These are phyloP conservation scores for Zygaena filipendulae DNA, from an alignment of 2,888 invertebrate species.

Conservation along the genomic window DNA sequence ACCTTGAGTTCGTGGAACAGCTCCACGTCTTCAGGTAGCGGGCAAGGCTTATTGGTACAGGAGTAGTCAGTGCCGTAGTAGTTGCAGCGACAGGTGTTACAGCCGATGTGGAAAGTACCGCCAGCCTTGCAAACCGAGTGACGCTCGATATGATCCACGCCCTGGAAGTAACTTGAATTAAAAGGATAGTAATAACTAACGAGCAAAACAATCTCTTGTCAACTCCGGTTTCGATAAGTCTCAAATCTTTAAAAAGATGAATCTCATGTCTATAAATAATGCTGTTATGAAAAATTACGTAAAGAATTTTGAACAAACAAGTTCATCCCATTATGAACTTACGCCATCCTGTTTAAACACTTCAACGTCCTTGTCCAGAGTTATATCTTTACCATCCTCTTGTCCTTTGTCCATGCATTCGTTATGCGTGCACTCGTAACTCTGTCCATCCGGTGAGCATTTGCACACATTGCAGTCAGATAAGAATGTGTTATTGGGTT, in stretches of 20 bases:
- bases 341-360: conserved; percentile 53
- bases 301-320: too few relatives aligned
- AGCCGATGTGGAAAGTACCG: conserved; percentile 44
- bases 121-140: conserved; percentile 49
- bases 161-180: conserved; percentile 30
- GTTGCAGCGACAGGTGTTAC: conserved; percentile 56
- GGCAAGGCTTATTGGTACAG: conserved; percentile 59
- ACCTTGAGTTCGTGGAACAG: conserved; percentile 47
- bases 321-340: too few relatives aligned
- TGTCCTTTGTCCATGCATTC: conserved; percentile 42
- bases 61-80: conserved; percentile 41
- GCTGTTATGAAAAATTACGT: too few relatives aligned
- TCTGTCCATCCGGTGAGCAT: conserved; percentile 56
- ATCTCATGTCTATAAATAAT: too few relatives aligned
- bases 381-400: background rate
- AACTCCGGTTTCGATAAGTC: too few relatives aligned
- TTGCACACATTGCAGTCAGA: conserved; percentile 66
- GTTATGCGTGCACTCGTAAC: conserved; percentile 59
- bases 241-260: too few relatives aligned
- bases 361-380: conserved; percentile 45
- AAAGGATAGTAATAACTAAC: conserved; percentile 1
- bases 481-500: conserved; percentile 52
- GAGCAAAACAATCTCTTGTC: too few relatives aligned
- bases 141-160: conserved; percentile 42
- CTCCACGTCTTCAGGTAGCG: conserved; percentile 48